Evolutionary conservation across 2,113 vertebrate genomes (phyloP), one percentile per base, ranked within the genome.

Genomic region (Cephalopholis sonnerati): DNA sequence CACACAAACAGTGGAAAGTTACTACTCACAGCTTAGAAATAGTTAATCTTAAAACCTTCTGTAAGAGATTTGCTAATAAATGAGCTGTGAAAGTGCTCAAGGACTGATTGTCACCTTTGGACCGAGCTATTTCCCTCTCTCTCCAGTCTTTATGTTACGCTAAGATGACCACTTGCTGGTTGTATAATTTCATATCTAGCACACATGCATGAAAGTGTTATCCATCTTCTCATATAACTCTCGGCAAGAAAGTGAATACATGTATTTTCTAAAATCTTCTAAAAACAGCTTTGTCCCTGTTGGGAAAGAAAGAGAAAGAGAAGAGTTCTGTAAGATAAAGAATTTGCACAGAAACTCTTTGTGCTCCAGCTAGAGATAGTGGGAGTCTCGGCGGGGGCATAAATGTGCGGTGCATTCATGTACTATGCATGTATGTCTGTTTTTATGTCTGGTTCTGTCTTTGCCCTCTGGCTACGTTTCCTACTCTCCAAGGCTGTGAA

Each of bases 391-490:
- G 1, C 22, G 54, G 50, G 22, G 46, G 69, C 64, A 22, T 25
- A 39, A 32, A 46, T 65, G 48, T 41, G 17, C 9, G 27, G 8
- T 44, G 46, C 48, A 59, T 44, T 50, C 61, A 20, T 68, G 11
- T 17, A 53, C 29, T 32, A 10, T 65, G 69, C 16, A 55, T 82
- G 46, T 27, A 29, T 64, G 20, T 83, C 15, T 51, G 16, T 59
- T 20, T 79, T 71, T 51, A 44, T 55, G 36, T 63, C 29, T 73
- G 61, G n/a, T 63, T 32, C 27, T 64, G 22, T 70, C 62, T 48
- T 55, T 58, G 54, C 74, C 82, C 25, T 61, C 57, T 27, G 78
- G 79, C 70, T 12, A 0, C 44, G 39, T 65, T 71, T 32, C 20
- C 48, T 74, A 50, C 32, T 70, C 55, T 62, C 32, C 7, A 76